Evolutionary conservation across 1,140 invertebrate species (phyloP), one percentile per base, ranked within the genome.

Genomic region (Schlechtendalia chinensis): DNA sequence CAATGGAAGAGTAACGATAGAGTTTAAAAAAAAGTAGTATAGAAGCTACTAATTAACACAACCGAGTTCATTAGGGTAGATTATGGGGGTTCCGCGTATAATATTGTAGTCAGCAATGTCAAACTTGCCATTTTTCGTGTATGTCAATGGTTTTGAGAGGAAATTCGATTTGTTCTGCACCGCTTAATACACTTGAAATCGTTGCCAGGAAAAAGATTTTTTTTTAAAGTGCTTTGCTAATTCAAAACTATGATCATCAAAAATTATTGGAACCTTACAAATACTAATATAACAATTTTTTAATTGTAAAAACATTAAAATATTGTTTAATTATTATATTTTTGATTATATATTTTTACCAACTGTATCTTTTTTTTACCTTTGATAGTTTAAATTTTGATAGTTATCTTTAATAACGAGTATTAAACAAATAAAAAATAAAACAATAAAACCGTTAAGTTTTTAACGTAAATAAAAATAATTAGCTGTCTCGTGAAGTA

Each of bases 391-490:
- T 39, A 8, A 4, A 8, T 8, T 39, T 39, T 8, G 8, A 39
- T 39, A 39, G 32, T 3, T 8, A 8, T 8, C 32, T 8, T 39
- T 39, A 39, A 39, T 39, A 8, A 39, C 32, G 32, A 39, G 8
- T 39, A n/a, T n/a, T n/a, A 8, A 39, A 39, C 32, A 39, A 39
- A 19, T 6, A 65, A 65, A 65, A 65, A 65, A 65, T 19, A 32
- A 65, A 39, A 39, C 12, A 65, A 12, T 22, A 12, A 16, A 72
- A 54, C 17, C 12, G 10, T 24, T 59, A 75, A 75, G 29, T 75
- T 75, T 74, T 75, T 45, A 39, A 75, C 54, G 32, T 2, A 8
- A 58, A 45, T 75, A 56, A 75, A 75, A 75, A 75, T 45, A 59
- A 75, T 59, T 58, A 75, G 17, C 58, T 39, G 27, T 39, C 27